Evolutionary conservation across 2,797 vertebrate species (phyloP), one percentile per base, ranked within the genome.

Genomic region (Pelobates cultripes): DNA sequence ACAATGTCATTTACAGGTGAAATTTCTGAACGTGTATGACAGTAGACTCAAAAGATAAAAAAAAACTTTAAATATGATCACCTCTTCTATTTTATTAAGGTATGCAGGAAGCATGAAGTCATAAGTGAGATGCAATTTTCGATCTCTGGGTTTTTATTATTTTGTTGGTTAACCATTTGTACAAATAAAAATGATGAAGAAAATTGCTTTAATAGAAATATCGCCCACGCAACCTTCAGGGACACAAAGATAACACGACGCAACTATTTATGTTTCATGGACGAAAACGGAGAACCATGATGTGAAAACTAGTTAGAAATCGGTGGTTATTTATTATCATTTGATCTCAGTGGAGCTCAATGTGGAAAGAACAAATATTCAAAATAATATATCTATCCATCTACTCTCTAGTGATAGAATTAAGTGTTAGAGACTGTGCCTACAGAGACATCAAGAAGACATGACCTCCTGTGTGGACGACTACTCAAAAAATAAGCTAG

Each of bases 1-100:
- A 55, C 77, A 83, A 75, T 71, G 82, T 76, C 67, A 84, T 84
- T 75, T 83, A 75, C 67, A 75, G 81, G 66, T 75, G 66, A 83
- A 69, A 71, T 43, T 44, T 64, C 43, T 70, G 28, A 51, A 51
- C 1, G 47, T 51, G 47, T 51, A 51, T 3, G 69, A 43, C 12
- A 43, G 42, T 40, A 44, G 10, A 63, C 44, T n/a, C 72, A 60
- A 42, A 57, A 64, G 40, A n/a, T 66, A 15, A 42, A 47, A 43
- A 40, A 14, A 40, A 28, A 51, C 47, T 51, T 60, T 64, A 64
- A 64, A 64, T 64, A 57, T 67, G 40, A 28, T 13, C 41, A 42
- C 14, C 7, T 64, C 14, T 64, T 68, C 17, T 0, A 4, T 41
- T 3, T 6, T 51, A 3, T 8, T 51, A 5, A 3, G 47, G 10